Percentiles rank a stretch among this genome's conserved stretches.
These are phyloP conservation scores for Delichon dasypus DNA, from an alignment of 2,797 vertebrate genomes.

Conservation along the genomic window DNA sequence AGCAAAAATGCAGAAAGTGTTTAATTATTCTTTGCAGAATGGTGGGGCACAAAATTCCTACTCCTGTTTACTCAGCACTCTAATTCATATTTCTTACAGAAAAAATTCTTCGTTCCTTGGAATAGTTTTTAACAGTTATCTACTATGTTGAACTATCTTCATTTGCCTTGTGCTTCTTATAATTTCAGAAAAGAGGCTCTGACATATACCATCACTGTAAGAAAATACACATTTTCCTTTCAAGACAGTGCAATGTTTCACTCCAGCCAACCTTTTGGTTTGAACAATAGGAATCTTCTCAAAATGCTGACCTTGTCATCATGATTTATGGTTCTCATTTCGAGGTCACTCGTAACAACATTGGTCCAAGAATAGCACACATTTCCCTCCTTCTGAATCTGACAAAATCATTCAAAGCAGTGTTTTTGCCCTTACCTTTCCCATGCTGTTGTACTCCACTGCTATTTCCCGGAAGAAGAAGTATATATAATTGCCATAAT, in stretches of 20 bases:
- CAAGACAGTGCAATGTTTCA: conserved; percentile 19
- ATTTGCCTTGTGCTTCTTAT: neutral
- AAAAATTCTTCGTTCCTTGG: conserved; percentile 19
- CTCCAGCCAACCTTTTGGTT: conserved; percentile 29
- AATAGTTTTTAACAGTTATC: conserved; percentile 34
- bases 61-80: conserved; percentile 12
- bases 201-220: neutral
- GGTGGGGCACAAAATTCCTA: conserved; percentile 9
- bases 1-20: conserved; percentile 25
- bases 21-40: conserved; percentile 35
- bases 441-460: conserved; percentile 99
- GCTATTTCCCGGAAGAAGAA: conserved; percentile 99
- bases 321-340: conserved; percentile 69
- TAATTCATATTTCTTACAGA: neutral
- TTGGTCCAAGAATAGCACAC: neutral
- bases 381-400: conserved; percentile 5
- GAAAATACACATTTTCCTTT: conserved; percentile 7
- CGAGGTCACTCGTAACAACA: conserved; percentile 61
- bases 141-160: neutral
- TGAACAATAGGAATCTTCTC: conserved; percentile 51
- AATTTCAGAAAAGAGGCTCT: conserved; percentile 64
- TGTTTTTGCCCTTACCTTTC: conserved; percentile 84
- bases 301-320: conserved; percentile 66
- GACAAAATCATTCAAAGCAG: conserved; percentile 4
- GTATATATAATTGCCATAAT: conserved; percentile 96